Base-by-base conservation (phyloP, 2,113 vertebrate species). In the Peromyscus leucopus region DNA sequence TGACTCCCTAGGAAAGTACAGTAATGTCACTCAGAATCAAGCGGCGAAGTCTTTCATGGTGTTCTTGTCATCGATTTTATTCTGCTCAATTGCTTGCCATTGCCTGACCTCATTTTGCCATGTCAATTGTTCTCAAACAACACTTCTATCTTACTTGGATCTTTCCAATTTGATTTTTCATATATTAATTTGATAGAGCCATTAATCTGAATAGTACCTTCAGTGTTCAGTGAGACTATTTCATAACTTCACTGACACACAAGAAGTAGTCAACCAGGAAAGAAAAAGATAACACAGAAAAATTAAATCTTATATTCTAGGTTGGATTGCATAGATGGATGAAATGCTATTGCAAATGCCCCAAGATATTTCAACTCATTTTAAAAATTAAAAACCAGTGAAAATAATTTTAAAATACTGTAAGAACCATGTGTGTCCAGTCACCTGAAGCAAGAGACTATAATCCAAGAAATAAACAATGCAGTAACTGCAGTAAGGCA, bases 91-190 rank as follows among this genome's bases (percentile, higher is more conserved):
- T 93, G 78, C 87, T 83, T 83, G 39, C 55, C 69, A 78, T 96
- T 93, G 48, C 69, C 67, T 91, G 61, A 92, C 67, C 93, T 96
- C 33, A 89, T 69, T 85, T 91, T 72, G 12, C 42, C 59, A 28
- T 67, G 92, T 39, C 93, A 96, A 85, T 86, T 94, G 46, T 87
- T 97, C 94, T 95, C 76, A 93, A 65, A 51, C 51, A 74, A 79
- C 74, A 63, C 31, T 76, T 93, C 51, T 90, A 46, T 89, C 59
- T 93, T 74, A 65, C 9, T 13, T 11, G 57, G 31, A 80, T 84
- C 46, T 85, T 94, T 92, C 89, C 61, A 83, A 57, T 91, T 93
- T 93, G 59, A 85, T 51, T 95, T 92, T 90, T 87, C 46, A 71
- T 75, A 86, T 74, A 84, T 69, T n/a, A 31, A 71, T 42, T 74